Base-by-base conservation (phyloP, 1,140 invertebrate genomes). In the Melipona quadrifasciata region DNA sequence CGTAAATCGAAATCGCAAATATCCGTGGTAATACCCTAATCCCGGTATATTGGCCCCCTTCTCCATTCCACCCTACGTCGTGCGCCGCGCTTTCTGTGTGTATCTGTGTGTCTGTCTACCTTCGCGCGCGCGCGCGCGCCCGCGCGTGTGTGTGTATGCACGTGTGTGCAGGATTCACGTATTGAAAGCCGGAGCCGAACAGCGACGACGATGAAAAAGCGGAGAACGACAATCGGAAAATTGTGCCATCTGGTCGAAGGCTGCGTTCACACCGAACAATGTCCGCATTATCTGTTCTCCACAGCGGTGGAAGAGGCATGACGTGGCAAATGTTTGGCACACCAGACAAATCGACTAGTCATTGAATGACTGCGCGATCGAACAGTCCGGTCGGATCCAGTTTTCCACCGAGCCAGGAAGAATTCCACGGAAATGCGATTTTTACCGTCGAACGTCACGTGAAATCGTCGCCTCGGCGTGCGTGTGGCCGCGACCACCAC, bases 171-270 rank as follows among this genome's bases (percentile, higher is more conserved):
- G 4, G 77, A 80, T 71, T 78, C 74, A 31, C 74, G 76, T 87
- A 85, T 86, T 73, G 83, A 87, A 90, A 85, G 58, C 81, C 27
- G 58, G 17, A 81, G 71, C 39, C 53, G 17, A 83, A 57, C 31
- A 58, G 51, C 64, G 53, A 71, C 64, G 47, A 27, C 57, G 57
- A 83, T 80, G 86, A 84, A 86, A 89, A 89, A 86, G 83, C 70
- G 61, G 75, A 61, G 80, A 53, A 67, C 77, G 71, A 84, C 88
- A 76, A 88, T 90, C 86, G 89, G 89, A 86, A 90, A 90, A 90
- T 90, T 79, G 86, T 90, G 81, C 89, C 89, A 90, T 90, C 89
- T 90, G 89, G 88, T 70, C 86, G 81, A 86, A 90, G 83, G 89
- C 88, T 86, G 86, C 87, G 81, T 86, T 87, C 84, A 88, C 89